A percentile compares a stretch with the other conserved stretches of the same genome.
Evolutionary conservation across 2,113 vertebrate species (phyloP).

Genomic region (Heliornis fulica): DNA sequence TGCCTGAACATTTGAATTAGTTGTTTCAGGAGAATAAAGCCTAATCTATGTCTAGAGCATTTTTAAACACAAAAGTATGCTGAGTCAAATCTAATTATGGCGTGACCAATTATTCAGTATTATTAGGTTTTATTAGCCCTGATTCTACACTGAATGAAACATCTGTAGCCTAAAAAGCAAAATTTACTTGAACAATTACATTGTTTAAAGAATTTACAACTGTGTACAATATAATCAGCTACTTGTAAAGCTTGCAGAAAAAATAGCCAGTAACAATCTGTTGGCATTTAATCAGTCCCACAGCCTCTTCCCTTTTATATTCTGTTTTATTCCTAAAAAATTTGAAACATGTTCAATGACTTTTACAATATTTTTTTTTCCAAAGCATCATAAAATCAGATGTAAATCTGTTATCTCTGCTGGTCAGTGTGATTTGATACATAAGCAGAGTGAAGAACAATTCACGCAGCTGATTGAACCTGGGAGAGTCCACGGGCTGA

Average conservation of each 20-base stretch:
- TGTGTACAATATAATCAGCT: not conserved
- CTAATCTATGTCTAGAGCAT: conserved; percentile 4
- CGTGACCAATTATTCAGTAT: conserved; percentile 19
- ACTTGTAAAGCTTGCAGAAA: not conserved
- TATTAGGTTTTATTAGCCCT: conserved; percentile 29
- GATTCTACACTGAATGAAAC: conserved; percentile 6
- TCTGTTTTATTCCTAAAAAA: not conserved
- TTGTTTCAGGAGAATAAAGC: conserved; percentile 11
- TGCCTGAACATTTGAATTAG: not conserved
- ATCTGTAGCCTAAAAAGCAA: conserved; percentile 33
- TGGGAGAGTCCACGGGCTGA: not conserved
- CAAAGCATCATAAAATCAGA: not conserved
- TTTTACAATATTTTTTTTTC: not conserved
- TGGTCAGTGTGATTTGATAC: not conserved
- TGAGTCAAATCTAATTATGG: conserved; percentile 48
- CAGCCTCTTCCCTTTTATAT: not conserved
- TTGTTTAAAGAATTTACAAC: conserved; percentile 4
- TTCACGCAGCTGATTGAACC: not conserved
- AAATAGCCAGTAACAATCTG: not conserved
- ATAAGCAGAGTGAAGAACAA: not conserved
- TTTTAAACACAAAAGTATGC: conserved; percentile 24
- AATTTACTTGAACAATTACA: conserved; percentile 12
- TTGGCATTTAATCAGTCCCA: not conserved
- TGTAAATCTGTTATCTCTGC: not conserved
- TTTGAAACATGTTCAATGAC: not conserved